Evolutionary conservation across 2,888 invertebrate species (phyloP), one percentile per base, ranked within the genome.

Genomic region (Andricus curvator): DNA sequence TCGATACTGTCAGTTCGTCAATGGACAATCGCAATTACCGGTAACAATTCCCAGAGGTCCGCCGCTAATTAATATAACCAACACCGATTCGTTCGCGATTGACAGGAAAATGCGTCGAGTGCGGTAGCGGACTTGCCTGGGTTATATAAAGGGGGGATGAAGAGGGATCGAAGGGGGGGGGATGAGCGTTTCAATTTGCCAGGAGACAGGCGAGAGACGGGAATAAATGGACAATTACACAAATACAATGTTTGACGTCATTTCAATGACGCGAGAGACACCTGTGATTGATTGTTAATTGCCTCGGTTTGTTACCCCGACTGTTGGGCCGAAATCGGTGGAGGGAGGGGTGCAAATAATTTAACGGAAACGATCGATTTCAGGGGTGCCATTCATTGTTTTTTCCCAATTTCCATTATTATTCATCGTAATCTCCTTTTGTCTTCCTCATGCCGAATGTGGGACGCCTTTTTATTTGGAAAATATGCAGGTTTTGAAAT

Each of bases 151-250:
- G 66, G 82, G 82, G 81, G 66, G 60, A 77, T 41, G 81, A 78
- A 82, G 76, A 68, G 41, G 51, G 78, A 81, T 64, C 77, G 78
- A n/a, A 67, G 82, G 70, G 80, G 70, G 80, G 83, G 78, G 82
- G 81, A 80, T 84, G 85, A 82, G 81, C 84, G 83, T 88, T 85
- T 89, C 91, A 92, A 92, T 92, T 92, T 92, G 92, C 91, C 92
- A 90, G 92, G 90, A 91, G 91, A 91, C 91, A 91, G 90, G 88
- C 90, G 89, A 89, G 90, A 89, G 91, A 90, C 90, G 90, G 91
- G 90, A 92, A 92, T 92, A 92, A 92, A 92, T 92, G 92, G 92
- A 92, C 92, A 92, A 92, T 92, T 92, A 92, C 92, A 91, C 91
- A 91, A 92, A 91, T 91, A 91, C 92, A 92, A 92, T 91, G 91